Base-by-base conservation (phyloP, 2,797 vertebrate genomes). In the Acipenser ruthenus region DNA sequence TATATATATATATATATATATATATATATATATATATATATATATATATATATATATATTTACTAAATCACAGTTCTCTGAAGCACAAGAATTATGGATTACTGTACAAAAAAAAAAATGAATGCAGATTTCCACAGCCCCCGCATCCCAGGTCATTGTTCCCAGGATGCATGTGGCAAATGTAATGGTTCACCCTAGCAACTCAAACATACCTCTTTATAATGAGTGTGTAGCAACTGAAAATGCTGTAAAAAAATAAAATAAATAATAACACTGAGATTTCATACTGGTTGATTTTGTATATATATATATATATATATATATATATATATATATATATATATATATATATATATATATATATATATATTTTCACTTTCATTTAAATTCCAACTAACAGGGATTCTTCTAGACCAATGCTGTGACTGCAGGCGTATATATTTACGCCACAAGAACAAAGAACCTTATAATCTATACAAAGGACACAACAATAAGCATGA, bases 371-470 rank as follows among this genome's bases (percentile, higher is more conserved):
- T 56, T 89, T 86, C 87, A 89, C 88, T 89, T 86, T 73, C 77
- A 77, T 75, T 70, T 77, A 69, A 66, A 76, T 82, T 82, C 80
- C 75, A 82, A 77, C 70, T 76, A 82, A 76, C 61, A 56, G 74
- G 79, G 76, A 83, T 86, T 88, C 88, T 88, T 82, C 79, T 6
- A 75, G 68, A 79, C 83, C 84, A 86, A 88, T 86, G 91, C 91
- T 83, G 82, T 82, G 92, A 92, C 93, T 92, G 81, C 88, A 87
- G 90, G 90, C 87, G 82, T 92, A 90, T 90, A 89, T 93, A 90
- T 93, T 95, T 91, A 93, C 85, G 85, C 85, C 84, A 68, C 78
- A 78, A 90, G 91, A 95, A 97, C 95, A 96, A 96, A 94, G 92
- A 84, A 82, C 67, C 74, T 80, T 86, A 87, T 94, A 93, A 91